phyloP scores from a whole-genome alignment of 1,140 invertebrate species.

The Cephus cinctus region DNA sequence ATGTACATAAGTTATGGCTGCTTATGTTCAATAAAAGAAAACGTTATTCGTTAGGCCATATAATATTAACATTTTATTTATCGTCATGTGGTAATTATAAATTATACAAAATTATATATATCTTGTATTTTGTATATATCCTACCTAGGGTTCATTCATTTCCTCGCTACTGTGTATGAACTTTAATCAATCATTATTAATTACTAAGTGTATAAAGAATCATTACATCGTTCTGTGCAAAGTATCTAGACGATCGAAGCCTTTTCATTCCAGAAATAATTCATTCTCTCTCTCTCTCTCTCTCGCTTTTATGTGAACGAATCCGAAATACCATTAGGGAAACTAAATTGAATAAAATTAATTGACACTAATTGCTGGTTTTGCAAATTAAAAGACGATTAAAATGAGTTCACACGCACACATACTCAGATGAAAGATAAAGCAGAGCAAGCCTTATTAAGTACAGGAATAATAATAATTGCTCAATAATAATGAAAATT shows the following conservation, averaged over 20 bases:
- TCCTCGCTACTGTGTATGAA: neutral
- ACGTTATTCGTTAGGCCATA: conserved; percentile 25
- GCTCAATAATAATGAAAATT: too few relatives aligned
- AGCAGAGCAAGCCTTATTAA: neutral
- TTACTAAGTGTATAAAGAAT: conserved; percentile 9
- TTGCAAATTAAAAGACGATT: neutral
- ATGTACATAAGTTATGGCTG: too few relatives aligned
- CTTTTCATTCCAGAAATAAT: neutral
- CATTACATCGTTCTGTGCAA: conserved; percentile 12
- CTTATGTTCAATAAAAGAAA: too few relatives aligned
- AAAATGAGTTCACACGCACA: neutral
- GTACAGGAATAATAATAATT: too few relatives aligned
- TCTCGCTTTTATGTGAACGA: too few relatives aligned
- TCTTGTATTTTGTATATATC: conserved; percentile 21
- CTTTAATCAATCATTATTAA: neutral
- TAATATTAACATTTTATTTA: conserved; percentile 26
- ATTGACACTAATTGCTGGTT: neutral
- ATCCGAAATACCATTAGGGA: too few relatives aligned
- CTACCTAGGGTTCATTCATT: conserved; percentile 20
- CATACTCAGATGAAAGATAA: neutral
- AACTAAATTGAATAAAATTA: neutral
- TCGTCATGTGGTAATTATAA: conserved; percentile 27
- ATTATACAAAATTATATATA: conserved; percentile 32
- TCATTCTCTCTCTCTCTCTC: too few relatives aligned
- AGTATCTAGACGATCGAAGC: neutral